phyloP scores from a whole-genome alignment of 2,113 vertebrate species.

The Irena cyanogastra region DNA sequence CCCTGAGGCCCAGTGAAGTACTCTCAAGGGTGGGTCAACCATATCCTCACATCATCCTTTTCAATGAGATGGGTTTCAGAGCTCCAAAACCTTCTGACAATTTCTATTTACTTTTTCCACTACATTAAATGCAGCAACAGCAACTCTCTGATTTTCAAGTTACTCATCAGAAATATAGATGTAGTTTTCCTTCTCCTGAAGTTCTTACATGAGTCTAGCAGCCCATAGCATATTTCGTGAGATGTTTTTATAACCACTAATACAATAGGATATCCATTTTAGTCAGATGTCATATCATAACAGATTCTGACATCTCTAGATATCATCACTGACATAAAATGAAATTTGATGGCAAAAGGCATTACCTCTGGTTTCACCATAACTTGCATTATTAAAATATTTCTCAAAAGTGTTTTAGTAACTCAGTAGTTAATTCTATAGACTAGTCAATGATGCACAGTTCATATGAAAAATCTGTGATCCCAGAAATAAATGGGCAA shows the following conservation, averaged over 20 bases:
- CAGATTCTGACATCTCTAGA: not conserved
- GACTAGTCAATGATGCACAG: not conserved
- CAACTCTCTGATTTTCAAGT: not conserved
- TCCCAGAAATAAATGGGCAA: not conserved
- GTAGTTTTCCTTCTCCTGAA: not conserved
- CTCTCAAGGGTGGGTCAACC: not conserved
- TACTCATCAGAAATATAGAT: not conserved
- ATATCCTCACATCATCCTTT: not conserved
- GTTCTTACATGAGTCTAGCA: not conserved
- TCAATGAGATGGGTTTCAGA: not conserved
- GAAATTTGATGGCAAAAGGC: not conserved
- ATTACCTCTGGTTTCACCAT: not conserved
- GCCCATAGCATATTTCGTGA: not conserved
- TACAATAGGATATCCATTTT: not conserved
- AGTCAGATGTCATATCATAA: not conserved
- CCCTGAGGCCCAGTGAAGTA: not conserved
- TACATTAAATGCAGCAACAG: not conserved
- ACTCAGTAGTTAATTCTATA: not conserved
- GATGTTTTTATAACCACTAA: not conserved
- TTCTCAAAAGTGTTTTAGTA: not conserved
- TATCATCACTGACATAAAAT: not conserved
- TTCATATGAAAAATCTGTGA: not conserved
- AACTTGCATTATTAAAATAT: not conserved
- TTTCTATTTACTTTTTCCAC: not conserved
- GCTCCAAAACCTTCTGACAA: not conserved